Evolutionary conservation across 2,888 invertebrate genomes (phyloP), one percentile per base, ranked within the genome.

Genomic region (Rhagium mordax): DNA sequence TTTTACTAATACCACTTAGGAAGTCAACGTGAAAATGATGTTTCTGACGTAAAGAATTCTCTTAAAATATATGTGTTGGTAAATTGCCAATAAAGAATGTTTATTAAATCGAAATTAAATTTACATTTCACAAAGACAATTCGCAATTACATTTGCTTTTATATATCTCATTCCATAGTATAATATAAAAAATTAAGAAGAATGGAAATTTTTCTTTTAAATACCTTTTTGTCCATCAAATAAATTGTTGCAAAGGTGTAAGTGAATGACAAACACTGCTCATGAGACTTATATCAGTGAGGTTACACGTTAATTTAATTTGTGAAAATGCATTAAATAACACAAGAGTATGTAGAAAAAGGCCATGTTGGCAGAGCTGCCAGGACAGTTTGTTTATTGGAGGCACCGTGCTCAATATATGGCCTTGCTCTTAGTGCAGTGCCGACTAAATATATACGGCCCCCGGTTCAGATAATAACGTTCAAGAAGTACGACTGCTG

Each of bases 381-480:
- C 79, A 78, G 71, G 74, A 74, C 72, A 77, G 75, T 78, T 78
- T 79, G 79, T 79, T 79, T 79, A 79, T 79, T 79, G 74, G 75
- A 79, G 74, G 78, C 76, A 77, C 75, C 70, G 72, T 67, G 78
- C 76, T 78, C 78, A 74, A 78, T 79, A 79, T 79, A 79, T 79
- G 79, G 79, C 76, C 78, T 76, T 70, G 76, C 70, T 77, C 72
- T 73, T 74, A 75, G 72, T 72, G 77, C 75, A 49, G 77, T 77
- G 75, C 77, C 77, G 78, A 78, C 78, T 77, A 74, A 78, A 78
- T 77, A 77, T 77, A 75, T 77, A 77, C 75, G 78, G 75, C 71
- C 73, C 74, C 65, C 74, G 73, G 62, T 67, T 61, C 71, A 64
- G 71, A 77, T 78, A 77, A 78, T 79, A 79, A 79, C 76, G 75